These are phyloP conservation scores for Anticlea derivata DNA, from an alignment of 2,888 invertebrate genomes.

Conservation along the genomic window DNA sequence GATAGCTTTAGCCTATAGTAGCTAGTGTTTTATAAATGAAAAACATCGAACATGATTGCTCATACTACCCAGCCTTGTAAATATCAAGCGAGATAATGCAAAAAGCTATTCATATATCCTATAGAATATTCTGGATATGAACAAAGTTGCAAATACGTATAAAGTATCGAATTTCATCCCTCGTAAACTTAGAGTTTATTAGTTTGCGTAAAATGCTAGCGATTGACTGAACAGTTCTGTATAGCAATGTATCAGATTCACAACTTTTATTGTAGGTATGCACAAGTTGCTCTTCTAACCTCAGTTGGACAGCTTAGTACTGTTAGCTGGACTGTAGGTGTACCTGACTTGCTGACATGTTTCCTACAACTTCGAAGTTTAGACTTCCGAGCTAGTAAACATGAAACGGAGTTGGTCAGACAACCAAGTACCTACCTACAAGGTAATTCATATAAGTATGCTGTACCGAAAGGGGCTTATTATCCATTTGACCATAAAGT, in stretches of 20 bases:
- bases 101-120: too few relatives aligned
- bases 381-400: neutral
- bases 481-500: too few relatives aligned
- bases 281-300: constrained; percentile 9
- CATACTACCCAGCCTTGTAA: neutral
- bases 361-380: constrained; percentile 10
- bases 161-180: constrained; percentile 8
- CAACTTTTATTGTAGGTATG: neutral
- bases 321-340: constrained; percentile 1
- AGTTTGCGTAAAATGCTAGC: constrained; percentile 7
- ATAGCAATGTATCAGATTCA: constrained; percentile 2
- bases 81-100: neutral
- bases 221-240: constrained; percentile 10
- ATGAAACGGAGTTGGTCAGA: neutral
- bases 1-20: too few relatives aligned
- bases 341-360: constrained; percentile 24
- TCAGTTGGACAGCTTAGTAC: constrained; percentile 18
- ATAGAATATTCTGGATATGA: neutral
- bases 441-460: too few relatives aligned
- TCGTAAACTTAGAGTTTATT: constrained; percentile 7
- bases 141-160: too few relatives aligned
- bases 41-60: neutral
- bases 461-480: too few relatives aligned
- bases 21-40: too few relatives aligned
- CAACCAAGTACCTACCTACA: too few relatives aligned